Evolutionary conservation across 1,140 invertebrate genomes (phyloP), one percentile per base, ranked within the genome.

Genomic region (Thalassaphorura encarpata): DNA sequence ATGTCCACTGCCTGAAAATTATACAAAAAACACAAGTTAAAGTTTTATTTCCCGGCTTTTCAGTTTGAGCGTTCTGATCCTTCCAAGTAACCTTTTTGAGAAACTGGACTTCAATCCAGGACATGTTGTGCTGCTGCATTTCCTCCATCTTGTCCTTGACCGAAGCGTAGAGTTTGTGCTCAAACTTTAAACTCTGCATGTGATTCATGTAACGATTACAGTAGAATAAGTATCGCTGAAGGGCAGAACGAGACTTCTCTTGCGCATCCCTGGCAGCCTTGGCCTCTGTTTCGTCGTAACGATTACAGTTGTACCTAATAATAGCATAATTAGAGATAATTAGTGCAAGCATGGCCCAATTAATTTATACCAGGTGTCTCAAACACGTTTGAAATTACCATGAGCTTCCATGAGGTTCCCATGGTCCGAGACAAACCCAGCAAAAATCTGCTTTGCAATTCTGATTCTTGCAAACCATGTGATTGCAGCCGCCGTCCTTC

Each of bases 141-240:
- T 97, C 94, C 71, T 97, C 94, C 94, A 98, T 98, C 76, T 98
- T 98, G 67, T 89, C 84, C 71, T 95, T 92, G 13, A 97, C 87
- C 48, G 85, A 86, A 4, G 87, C 86, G 72, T 94, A 94, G 19
- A 94, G 75, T 77, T 97, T 97, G 72, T 89, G 85, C 73, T 99
- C 95, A 75, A 99, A 96, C 74, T 96, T 95, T 60, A 98, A 78
- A 59, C 90, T 95, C 73, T 97, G 92, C 89, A 97, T 95, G 74
- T 98, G 95, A 77, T 98, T 98, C 88, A 97, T 95, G 71, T 97
- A 98, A 48, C 95, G 84, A 76, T 97, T 97, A 72, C 92, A 99
- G 73, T 98, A 99, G 76, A 97, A 97, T 52, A 99, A 75, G 74
- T 99, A 99, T 62, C 96, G 83, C 70, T 91, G 90, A 16, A 85